Conservation (phyloP, 2,888 invertebrate genomes). For the Cephus pulcher region DNA sequence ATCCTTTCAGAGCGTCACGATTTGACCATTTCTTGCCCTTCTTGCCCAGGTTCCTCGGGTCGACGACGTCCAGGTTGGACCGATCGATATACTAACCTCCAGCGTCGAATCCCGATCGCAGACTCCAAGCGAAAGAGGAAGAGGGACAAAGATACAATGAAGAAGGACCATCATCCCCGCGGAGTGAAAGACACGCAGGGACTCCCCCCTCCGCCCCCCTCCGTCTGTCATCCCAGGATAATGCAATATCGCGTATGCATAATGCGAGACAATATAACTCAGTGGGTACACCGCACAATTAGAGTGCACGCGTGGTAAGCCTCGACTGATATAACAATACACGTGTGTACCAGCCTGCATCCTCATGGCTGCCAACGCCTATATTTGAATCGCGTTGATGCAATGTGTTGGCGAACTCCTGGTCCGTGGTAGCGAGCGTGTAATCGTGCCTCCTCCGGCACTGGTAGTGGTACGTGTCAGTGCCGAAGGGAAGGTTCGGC, state of each 20-base stretch:
- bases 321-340: neutral
- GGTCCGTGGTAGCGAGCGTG: neutral
- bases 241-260: constrained; percentile 40
- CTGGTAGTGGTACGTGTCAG: neutral
- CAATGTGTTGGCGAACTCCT: constrained; percentile 22
- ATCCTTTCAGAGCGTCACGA: neutral
- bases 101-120: neutral
- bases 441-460: neutral
- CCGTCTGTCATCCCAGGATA: neutral
- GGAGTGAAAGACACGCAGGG: neutral
- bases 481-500: constrained; percentile 13
- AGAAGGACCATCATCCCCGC: neutral
- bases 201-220: neutral
- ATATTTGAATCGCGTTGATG: constrained; percentile 29
- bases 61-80: neutral
- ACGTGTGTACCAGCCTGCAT: constrained; percentile 15
- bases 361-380: constrained; percentile 28
- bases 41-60: neutral
- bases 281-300: constrained; percentile 48
- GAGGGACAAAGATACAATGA: neutral
- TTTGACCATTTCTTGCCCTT: neutral
- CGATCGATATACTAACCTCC: neutral
- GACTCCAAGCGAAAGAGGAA: neutral
- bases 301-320: constrained; percentile 38
- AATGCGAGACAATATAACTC: constrained; percentile 48